Percentiles rank a stretch among this genome's conserved stretches.
phyloP scores from a whole-genome alignment of 2,888 invertebrate species.

The Ctena decussata region DNA sequence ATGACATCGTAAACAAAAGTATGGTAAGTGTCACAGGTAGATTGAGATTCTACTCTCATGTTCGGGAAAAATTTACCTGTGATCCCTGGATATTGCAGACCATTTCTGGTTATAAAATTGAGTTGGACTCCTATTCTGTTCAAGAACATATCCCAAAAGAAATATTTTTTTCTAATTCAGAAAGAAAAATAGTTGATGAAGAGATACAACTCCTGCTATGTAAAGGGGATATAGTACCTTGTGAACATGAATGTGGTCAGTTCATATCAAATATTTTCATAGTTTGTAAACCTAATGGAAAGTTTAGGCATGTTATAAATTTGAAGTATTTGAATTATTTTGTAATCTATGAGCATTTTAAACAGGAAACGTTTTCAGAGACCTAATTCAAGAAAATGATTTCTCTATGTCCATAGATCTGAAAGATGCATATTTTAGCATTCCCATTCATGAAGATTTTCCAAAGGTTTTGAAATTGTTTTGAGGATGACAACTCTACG shows the following conservation, averaged over 20 bases:
- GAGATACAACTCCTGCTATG: not conserved
- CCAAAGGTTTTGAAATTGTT: slow-evolving; percentile 27
- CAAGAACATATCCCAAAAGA: not conserved
- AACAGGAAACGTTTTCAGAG: slow-evolving; percentile 6
- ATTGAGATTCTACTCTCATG: not conserved
- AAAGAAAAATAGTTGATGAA: not conserved
- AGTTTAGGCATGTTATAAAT: slow-evolving; percentile 30
- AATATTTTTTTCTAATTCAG: slow-evolving; percentile 9
- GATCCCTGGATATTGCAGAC: slow-evolving; percentile 8
- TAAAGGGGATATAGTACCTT: not conserved
- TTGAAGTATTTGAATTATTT: slow-evolving; percentile 13
- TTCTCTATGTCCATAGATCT: slow-evolving; percentile 37
- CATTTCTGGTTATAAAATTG: not conserved
- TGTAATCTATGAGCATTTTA: slow-evolving; percentile 25
- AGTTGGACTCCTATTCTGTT: not conserved
- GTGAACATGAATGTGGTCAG: not conserved
- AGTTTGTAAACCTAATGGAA: slow-evolving; percentile 11
- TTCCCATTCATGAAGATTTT: slow-evolving; percentile 23
- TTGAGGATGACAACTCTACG: slow-evolving; percentile 28
- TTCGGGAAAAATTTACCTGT: not conserved
- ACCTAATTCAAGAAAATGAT: slow-evolving; percentile 29
- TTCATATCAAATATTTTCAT: slow-evolving; percentile 20
- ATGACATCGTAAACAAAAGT: not conserved
- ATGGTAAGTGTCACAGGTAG: not conserved
- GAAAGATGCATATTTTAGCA: slow-evolving; percentile 1